Base-by-base conservation (phyloP, 2,113 vertebrate species). In the Panurus biarmicus region DNA sequence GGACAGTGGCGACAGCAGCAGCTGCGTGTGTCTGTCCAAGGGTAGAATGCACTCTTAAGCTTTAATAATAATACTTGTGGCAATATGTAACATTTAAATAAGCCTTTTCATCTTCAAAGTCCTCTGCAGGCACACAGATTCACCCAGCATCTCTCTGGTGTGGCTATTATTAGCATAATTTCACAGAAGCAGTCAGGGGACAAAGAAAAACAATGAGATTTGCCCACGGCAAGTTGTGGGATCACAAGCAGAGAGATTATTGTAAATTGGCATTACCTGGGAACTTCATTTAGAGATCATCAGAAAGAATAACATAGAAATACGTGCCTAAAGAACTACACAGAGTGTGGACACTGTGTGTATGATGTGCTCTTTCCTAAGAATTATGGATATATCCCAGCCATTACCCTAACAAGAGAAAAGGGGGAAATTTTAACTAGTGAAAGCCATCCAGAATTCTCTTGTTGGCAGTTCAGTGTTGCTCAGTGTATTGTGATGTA, bases 91-190 rank as follows among this genome's bases (percentile, higher is more conserved):
- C 71, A 89, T 76, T 85, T 91, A 91, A 93, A 91, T 36, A 79
- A 95, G 33, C 35, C 74, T 96, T 89, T 87, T 96, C 77, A 85
- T 94, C 94, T 94, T 93, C 74, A 84, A 94, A 93, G 80, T 78
- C 86, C 61, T 87, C 69, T 85, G 77, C 77, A 91, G 74, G 66
- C 65, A 74, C 40, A 78, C 2, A 5, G 8, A 91, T 91, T 85
- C 85, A 76, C 54, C 50, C 74, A 73, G 6, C 57, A 62, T 85
- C 77, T 66, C 77, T 91, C 73, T 82, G 70, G 60, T 53, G 57
- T 58, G 62, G 42, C 28, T 94, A 82, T 87, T 93, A 75, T 72
- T 89, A 94, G 54, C 62, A 76, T 53, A 50, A 73, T 89, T 94
- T 89, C 73, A 85, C 8, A 38, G 84, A 79, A 81, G 69, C 70